Percentiles rank a stretch among this genome's conserved stretches.
Conservation (phyloP, 2,797 vertebrate species). For the Pampus argenteus region DNA sequence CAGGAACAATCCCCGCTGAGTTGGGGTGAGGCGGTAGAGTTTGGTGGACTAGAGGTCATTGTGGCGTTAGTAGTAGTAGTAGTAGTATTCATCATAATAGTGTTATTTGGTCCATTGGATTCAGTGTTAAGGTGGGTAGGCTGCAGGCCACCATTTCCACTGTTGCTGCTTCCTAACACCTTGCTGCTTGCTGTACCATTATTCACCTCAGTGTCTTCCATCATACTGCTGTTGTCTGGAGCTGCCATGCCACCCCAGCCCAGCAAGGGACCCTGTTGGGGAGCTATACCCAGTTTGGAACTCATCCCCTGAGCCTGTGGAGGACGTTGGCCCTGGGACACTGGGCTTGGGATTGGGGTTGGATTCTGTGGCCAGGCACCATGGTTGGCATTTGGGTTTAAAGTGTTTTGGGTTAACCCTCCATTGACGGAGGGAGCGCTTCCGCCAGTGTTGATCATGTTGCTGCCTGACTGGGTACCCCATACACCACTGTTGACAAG, state of each 20-base stretch:
- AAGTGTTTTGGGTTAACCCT: constrained; percentile 95
- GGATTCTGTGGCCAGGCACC: constrained; percentile 92
- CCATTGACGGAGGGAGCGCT: constrained; percentile 89
- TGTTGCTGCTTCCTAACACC: constrained; percentile 85
- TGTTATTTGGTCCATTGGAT: constrained; percentile 99
- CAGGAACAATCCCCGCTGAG: constrained; percentile 90
- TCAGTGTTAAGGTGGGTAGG: constrained; percentile 97
- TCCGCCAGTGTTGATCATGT: constrained; percentile 63
- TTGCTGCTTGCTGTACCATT: constrained; percentile 93
- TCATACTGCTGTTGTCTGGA: constrained; percentile 81
- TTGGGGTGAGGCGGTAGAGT: constrained; percentile 94
- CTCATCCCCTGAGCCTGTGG: constrained; percentile 92
- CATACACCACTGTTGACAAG: constrained; percentile 84
- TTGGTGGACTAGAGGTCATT: constrained; percentile 99
- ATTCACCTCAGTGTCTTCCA: constrained; percentile 90
- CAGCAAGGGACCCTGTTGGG: constrained; percentile 87
- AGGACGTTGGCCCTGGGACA: constrained; percentile 89
- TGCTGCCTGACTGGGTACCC: constrained; percentile 86
- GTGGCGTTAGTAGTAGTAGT: constrained; percentile 90
- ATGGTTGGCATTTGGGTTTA: constrained; percentile 96
- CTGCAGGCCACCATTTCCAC: constrained; percentile 91
- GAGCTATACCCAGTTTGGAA: constrained; percentile 88
- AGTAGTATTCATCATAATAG: constrained; percentile 88
- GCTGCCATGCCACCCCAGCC: constrained; percentile 94
- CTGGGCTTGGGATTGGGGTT: constrained; percentile 85